Percentiles rank a stretch among this genome's conserved stretches.
phyloP scores from a whole-genome alignment of 2,888 invertebrate species.

The Melikaiella ostensackeni region DNA sequence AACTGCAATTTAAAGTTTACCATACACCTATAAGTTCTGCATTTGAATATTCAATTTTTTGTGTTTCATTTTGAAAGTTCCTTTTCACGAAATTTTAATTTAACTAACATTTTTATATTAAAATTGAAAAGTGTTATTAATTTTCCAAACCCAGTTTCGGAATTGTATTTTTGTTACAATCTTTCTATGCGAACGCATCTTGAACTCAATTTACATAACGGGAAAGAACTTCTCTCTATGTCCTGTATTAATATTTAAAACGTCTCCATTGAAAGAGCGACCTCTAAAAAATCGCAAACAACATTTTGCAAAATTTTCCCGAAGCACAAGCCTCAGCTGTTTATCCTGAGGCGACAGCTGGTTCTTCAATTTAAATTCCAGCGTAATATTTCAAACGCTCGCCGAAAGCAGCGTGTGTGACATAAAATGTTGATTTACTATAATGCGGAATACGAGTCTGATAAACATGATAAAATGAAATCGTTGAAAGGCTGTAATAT shows the following conservation, averaged over 20 bases:
- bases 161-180: neutral
- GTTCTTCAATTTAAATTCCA: neutral
- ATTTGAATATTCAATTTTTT: too few species aligned
- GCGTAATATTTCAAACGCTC: neutral
- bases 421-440: slow-evolving; percentile 25
- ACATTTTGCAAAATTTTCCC: neutral
- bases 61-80: too few species aligned
- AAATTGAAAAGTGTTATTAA: neutral
- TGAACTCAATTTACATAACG: neutral
- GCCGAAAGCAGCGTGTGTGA: neutral
- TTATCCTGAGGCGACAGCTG: slow-evolving; percentile 1
- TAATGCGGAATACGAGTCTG: slow-evolving; percentile 12
- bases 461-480: slow-evolving; percentile 15
- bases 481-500: slow-evolving; percentile 1
- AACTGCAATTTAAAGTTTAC: too few species aligned
- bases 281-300: neutral
- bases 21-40: too few species aligned
- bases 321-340: neutral
- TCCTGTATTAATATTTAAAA: neutral
- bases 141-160: neutral
- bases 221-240: neutral
- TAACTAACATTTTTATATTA: neutral
- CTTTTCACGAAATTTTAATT: neutral
- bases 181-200: neutral
- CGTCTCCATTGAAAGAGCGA: neutral